phyloP scores from a whole-genome alignment of 2,113 vertebrate species.

The Platysternon megacephalum region DNA sequence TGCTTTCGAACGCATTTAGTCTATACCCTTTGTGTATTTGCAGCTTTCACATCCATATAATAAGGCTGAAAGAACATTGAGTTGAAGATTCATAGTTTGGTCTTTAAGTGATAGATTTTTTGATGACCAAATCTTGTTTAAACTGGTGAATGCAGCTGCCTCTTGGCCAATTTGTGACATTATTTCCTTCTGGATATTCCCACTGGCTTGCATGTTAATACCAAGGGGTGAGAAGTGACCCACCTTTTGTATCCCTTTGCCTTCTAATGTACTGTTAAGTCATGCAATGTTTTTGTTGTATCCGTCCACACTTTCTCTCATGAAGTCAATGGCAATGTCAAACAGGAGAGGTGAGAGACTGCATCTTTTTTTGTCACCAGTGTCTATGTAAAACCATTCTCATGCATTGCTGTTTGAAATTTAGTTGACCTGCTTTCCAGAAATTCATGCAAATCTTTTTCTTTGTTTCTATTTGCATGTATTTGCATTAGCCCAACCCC shows the following conservation, averaged over 20 bases:
- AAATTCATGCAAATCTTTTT: neutral
- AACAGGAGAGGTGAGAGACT: neutral
- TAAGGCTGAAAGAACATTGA: neutral
- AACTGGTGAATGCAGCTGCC: neutral
- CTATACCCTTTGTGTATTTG: neutral
- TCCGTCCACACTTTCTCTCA: neutral
- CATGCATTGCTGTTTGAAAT: neutral
- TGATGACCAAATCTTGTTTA: neutral
- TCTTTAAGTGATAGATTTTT: neutral
- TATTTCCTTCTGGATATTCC: neutral
- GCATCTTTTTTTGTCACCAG: neutral
- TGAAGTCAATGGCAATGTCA: neutral
- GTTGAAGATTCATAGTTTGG: neutral
- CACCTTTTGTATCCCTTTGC: neutral
- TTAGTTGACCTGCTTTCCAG: neutral
- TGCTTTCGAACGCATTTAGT: neutral
- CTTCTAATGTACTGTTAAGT: neutral
- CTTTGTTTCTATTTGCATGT: neutral
- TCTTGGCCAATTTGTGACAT: neutral
- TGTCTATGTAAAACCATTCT: neutral
- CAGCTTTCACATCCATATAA: neutral
- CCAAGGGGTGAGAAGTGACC: neutral
- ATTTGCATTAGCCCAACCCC: neutral
- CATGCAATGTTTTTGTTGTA: neutral
- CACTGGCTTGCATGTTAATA: neutral